Evolutionary conservation across 2,797 vertebrate genomes (phyloP), one percentile per base, ranked within the genome.

Genomic region (Labroides dimidiatus): DNA sequence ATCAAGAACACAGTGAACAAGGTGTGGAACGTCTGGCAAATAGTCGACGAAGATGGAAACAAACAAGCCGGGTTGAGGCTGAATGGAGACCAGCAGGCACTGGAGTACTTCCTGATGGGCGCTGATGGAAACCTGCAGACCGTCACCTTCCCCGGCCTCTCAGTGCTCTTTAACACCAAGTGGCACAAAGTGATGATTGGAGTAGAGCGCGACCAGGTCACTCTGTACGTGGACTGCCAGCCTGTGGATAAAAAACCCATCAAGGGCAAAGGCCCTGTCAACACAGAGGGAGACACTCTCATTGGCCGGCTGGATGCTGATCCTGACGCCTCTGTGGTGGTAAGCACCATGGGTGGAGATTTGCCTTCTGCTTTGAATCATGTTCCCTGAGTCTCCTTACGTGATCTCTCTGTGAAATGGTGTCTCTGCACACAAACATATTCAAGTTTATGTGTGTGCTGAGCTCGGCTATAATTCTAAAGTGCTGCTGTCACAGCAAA

Each of bases 141-240:
- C 0, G 93, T 93, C 68, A 91, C 77, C 69, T 95, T 95, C 77
- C 92, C 90, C 0, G 95, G 94, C 27, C 88, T 95, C 0, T 95
- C 94, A 0, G 92, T 94, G 64, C 92, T 95, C 79, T 95, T 95
- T 82, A 95, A 95, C 87, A 95, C 94, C 66, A 94, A 93, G 76
- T 95, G 95, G 95, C 94, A 95, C 87, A 95, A 95, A 82, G 94
- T 95, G 77, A 94, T 95, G 94, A 90, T 95, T 10, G 95, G 94
- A 0, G 94, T 95, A 63, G 93, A 95, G 84, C 84, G 70, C 0
- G 90, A 93, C 44, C 91, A 91, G 84, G 92, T 95, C 78, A 95
- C 94, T 0, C 87, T 95, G 39, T 95, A 93, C 0, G 92, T 95
- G 69, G 95, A 95, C 89, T 95, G 95, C 84, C 93, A 95, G 67